These are phyloP conservation scores for Chrysopilus asiliformis DNA, from an alignment of 2,888 invertebrate genomes.

Conservation along the genomic window DNA sequence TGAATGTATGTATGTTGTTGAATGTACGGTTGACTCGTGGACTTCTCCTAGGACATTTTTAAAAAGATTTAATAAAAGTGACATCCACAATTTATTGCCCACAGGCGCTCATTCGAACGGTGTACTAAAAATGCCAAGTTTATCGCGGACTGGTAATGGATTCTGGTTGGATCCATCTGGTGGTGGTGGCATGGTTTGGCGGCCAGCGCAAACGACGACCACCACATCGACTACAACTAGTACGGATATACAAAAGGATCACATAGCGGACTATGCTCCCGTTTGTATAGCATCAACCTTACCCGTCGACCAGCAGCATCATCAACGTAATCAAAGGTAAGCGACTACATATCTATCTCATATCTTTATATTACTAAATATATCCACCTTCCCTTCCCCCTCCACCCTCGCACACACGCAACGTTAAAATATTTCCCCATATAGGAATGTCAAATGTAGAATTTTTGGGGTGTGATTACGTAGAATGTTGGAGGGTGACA, in stretches of 20 bases:
- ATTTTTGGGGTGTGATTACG: no score
- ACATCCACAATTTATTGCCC: conserved; percentile 9
- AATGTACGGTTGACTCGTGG: no score
- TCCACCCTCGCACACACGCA: no score
- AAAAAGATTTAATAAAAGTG: neutral
- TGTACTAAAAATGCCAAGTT: conserved; percentile 36
- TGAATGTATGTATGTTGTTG: no score
- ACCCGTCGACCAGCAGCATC: conserved; percentile 10
- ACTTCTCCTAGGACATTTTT: no score
- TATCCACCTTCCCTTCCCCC: no score
- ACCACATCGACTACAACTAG: conserved; percentile 23
- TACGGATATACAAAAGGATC: conserved; percentile 35
- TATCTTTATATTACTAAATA: no score
- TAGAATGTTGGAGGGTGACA: no score
- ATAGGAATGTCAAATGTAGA: no score
- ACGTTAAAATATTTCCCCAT: no score
- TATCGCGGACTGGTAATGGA: conserved; percentile 33
- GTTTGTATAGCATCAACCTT: conserved; percentile 27
- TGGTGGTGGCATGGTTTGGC: conserved; percentile 36
- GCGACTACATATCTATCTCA: no score
- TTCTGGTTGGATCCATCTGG: conserved; percentile 36
- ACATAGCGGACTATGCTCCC: conserved; percentile 36
- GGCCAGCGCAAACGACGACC: conserved; percentile 27
- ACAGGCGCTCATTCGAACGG: conserved; percentile 34
- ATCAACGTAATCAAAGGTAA: conserved; percentile 11